Conservation (phyloP, 1,140 invertebrate genomes). For the Habropoda laboriosa region DNA sequence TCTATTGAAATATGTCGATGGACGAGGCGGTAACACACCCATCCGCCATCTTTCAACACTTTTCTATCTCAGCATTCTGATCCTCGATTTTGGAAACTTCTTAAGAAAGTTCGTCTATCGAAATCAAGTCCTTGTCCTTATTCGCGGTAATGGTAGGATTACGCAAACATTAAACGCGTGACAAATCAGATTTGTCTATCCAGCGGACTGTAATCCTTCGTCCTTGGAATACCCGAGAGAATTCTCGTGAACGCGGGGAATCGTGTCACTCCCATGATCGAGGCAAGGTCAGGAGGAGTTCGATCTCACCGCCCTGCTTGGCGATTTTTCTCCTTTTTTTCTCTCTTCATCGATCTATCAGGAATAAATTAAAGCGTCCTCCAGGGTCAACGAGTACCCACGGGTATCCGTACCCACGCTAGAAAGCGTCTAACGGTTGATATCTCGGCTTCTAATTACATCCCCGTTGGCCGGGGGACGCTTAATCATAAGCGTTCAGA, state of each 20-base stretch:
- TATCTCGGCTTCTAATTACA: conserved; percentile 5
- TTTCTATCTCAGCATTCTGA: not conserved
- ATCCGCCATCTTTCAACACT: not conserved
- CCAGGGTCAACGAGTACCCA: conserved; percentile 14
- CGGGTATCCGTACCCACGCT: conserved; percentile 15
- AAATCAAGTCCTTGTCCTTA: no score
- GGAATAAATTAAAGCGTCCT: conserved; percentile 49
- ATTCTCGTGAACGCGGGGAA: conserved; percentile 26
- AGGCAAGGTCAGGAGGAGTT: conserved; percentile 40
- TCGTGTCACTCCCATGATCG: conserved; percentile 52
- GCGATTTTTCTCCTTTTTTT: conserved; percentile 5
- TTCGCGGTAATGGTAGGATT: no score
- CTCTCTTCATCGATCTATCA: no score
- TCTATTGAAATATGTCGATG: not conserved
- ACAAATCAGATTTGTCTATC: not conserved
- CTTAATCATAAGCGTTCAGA: conserved; percentile 8
- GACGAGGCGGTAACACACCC: not conserved
- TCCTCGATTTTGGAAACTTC: no score
- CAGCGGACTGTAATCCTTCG: conserved; percentile 6
- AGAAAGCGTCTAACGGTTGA: conserved; percentile 39
- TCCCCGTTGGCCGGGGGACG: not conserved
- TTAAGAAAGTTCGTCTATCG: not conserved
- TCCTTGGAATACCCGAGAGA: conserved; percentile 46
- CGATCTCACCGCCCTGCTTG: conserved; percentile 1
- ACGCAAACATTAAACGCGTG: not conserved